Base-by-base conservation (phyloP, 2,888 invertebrate species). In the Crocallis elinguaria region DNA sequence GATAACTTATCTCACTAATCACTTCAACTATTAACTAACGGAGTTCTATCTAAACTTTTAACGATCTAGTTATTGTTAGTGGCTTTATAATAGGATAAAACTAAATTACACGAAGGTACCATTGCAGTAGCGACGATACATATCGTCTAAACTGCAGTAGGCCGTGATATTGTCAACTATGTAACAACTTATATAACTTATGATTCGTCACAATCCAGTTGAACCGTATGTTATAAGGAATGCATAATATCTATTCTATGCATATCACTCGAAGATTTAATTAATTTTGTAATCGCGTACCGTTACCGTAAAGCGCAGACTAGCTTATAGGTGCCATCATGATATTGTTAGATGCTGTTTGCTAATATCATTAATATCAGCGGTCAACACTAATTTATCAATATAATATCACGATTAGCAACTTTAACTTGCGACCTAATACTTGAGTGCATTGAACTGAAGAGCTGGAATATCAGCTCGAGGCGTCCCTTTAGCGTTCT, bases 121-220 rank as follows among this genome's bases (percentile, higher is more conserved):
- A 11, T 27, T 14, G 32, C 33, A 27, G 45, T 57, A 23, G 36
- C 54, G 60, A 61, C 49, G 48, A 64, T 58, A 50, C 52, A 27
- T 61, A 66, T 59, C 60, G 9, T 36, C 30, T 64, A 43, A 55
- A 63, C n/a, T n/a, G n/a, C 58, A 57, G 69, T 87, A 86, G 87
- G 87, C 88, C 87, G 75, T 78, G 68, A 76, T 83, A 83, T 82
- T 84, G 79, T 83, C 82, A 62, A 50, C 49, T 50, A 37, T 27
- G 44, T 21, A 38, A 55, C 50, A 56, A 49, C 37, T 45, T 23
- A 49, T 46, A 41, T 23, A 50, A n/a, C n/a, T 39, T 41, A 36
- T 19, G 17, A 36, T 37, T 49, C 36, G 35, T 55, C 38, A 29
- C 23, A 48, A 36, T 30, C 7, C 11, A 46, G 44, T 16, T 42